Base-by-base conservation (phyloP, 2,113 vertebrate genomes). In the Haemorhous mexicanus region DNA sequence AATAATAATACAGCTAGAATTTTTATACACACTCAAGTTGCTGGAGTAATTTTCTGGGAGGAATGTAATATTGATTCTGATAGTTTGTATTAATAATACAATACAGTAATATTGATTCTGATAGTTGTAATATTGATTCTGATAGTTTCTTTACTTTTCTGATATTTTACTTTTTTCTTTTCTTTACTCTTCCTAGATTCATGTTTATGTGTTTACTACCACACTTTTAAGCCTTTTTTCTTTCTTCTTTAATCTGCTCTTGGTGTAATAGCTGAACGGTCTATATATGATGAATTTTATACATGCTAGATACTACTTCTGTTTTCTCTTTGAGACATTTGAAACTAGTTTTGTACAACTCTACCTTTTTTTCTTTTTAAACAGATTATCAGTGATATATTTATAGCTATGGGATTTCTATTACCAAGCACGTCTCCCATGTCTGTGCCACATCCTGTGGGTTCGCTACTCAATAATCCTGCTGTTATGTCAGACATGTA, bases 381-480 rank as follows among this genome's bases (percentile, higher is more conserved):
- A 32, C 26, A 84, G 22, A 26, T 3, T 52, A 7, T 33, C 2
- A 24, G 7, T 50, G 47, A 50, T 56, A 6, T 74, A 22, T 89
- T 87, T 69, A 35, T 35, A 76, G 21, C 18, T 52, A 22, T 49
- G n/a, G 28, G n/a, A 62, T 78, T 56, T 93, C 30, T 26, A 67
- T 46, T 37, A 50, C 15, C 26, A 67, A 44, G 23, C 1, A 1
- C 0, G 2, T 53, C 50, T 69, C 19, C 9, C 27, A 26, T 7
- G 14, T 86, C 61, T 86, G 23, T 52, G 52, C 37, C 2, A 2
- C 20, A 43, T 79, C 28, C 24, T 81, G 18, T 43, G 23, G 13
- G 39, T 72, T 62, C 23, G 27, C 8, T 75, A 14, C 15, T 80
- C 24, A 62, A 30, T 21, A 46, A 39, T 3, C 13, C 20, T 70